Evolutionary conservation across 2,888 invertebrate species (phyloP).

Genomic region (Lycia hirtaria): DNA sequence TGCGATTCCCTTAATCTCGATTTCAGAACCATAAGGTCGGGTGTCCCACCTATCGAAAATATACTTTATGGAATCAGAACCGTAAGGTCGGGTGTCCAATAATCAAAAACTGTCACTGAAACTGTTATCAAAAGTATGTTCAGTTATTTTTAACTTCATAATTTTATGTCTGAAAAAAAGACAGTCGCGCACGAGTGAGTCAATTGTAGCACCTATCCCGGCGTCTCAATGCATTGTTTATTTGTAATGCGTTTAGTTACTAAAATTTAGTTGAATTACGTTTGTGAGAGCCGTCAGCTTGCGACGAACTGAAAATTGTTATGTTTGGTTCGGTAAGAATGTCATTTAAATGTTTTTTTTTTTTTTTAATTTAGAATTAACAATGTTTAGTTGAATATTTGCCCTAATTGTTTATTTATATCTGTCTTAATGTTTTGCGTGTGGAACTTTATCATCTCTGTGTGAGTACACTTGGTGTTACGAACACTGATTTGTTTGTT

Average conservation of each 20-base stretch:
- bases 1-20: no score
- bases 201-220: no score
- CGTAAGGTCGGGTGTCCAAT: no score
- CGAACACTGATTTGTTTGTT: background rate
- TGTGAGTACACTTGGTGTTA: background rate
- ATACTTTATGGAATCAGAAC: no score
- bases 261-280: constrained; percentile 60
- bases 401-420: constrained; percentile 1
- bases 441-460: background rate
- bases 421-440: constrained; percentile 1
- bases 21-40: no score
- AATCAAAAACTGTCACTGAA: no score
- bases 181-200: no score
- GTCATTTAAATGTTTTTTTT: constrained; percentile 13
- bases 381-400: constrained; percentile 9
- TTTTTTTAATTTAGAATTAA: constrained; percentile 9
- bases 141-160: no score
- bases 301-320: constrained; percentile 10
- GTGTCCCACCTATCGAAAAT: no score
- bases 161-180: no score
- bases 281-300: constrained; percentile 18
- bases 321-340: constrained; percentile 9
- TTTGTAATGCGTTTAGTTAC: constrained; percentile 50
- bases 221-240: no score
- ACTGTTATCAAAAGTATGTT: no score